Percentiles rank a stretch among this genome's conserved stretches.
Evolutionary conservation across 2,113 vertebrate species (phyloP).

Genomic region (Echinops telfairi): DNA sequence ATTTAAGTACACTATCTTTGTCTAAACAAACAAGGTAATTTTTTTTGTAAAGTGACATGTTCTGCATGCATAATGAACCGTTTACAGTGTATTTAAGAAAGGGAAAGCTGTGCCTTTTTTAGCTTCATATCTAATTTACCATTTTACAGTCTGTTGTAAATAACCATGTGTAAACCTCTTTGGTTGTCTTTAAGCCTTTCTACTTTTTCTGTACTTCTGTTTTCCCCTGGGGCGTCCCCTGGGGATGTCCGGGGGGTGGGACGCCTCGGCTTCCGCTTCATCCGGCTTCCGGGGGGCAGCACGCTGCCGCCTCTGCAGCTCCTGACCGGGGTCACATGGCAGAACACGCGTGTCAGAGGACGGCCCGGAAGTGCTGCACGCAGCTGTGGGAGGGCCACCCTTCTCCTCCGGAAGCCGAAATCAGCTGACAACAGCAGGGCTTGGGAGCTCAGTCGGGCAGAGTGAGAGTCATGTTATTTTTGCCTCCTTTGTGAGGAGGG

Average conservation of each 20-base stretch:
- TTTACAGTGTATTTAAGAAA: constrained; percentile 99
- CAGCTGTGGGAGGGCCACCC: constrained; percentile 58
- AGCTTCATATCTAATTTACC: constrained; percentile 97
- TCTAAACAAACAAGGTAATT: constrained; percentile 96
- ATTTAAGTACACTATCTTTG: constrained; percentile 99
- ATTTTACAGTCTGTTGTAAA: constrained; percentile 99
- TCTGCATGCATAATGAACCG: constrained; percentile 99
- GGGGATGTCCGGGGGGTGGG: constrained; percentile 81
- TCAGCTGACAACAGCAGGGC: neutral
- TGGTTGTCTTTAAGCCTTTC: constrained; percentile 93
- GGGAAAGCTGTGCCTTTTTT: constrained; percentile 99
- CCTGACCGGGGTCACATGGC: constrained; percentile 73
- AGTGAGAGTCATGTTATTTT: neutral
- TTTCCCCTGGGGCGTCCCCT: constrained; percentile 81
- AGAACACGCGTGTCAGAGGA: constrained; percentile 66
- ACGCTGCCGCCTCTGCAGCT: constrained; percentile 72
- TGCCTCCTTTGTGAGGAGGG: constrained; percentile 44
- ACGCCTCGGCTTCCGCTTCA: constrained; percentile 82
- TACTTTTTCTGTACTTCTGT: constrained; percentile 86
- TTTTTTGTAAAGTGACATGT: constrained; percentile 99
- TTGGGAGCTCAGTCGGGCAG: neutral
- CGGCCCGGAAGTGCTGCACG: constrained; percentile 69
- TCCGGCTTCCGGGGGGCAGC: constrained; percentile 49
- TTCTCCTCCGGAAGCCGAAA: constrained; percentile 54
- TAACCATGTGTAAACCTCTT: constrained; percentile 93